Evolutionary conservation across 1,140 invertebrate species (phyloP).

Genomic region (Neodiprion virginianus): DNA sequence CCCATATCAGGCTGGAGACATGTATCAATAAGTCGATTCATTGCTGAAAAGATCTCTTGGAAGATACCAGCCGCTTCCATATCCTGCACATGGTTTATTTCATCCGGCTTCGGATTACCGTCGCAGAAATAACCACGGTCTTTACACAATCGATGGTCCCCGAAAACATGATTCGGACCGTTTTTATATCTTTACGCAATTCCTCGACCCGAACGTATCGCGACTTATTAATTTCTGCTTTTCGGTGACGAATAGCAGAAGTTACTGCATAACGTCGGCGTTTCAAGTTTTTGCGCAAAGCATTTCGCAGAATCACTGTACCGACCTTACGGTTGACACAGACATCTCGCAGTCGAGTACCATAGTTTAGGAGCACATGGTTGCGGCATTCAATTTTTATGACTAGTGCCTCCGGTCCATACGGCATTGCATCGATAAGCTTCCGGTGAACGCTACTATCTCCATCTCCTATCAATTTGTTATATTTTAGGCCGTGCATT

Average conservation of each 20-base stretch:
- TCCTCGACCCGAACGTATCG: constrained; percentile 12
- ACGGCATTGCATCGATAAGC: constrained; percentile 34
- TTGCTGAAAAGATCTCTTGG: too few relatives aligned
- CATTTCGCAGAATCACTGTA: not conserved
- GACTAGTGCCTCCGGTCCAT: constrained; percentile 27
- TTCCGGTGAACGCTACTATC: constrained; percentile 48
- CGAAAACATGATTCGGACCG: constrained; percentile 28
- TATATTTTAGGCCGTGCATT: constrained; percentile 48
- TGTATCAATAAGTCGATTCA: too few relatives aligned
- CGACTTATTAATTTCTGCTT: constrained; percentile 11
- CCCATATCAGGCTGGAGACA: too few relatives aligned
- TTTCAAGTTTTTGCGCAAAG: constrained; percentile 11
- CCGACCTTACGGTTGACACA: constrained; percentile 28
- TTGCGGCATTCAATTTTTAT: constrained; percentile 44
- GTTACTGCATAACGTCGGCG: constrained; percentile 8
- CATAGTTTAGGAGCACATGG: constrained; percentile 31
- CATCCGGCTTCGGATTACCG: too few relatives aligned
- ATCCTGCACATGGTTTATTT: too few relatives aligned
- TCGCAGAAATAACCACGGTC: too few relatives aligned
- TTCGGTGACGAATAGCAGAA: not conserved
- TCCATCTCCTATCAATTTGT: constrained; percentile 36
- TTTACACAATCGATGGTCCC: constrained; percentile 23
- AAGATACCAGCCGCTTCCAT: too few relatives aligned
- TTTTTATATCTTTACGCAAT: constrained; percentile 25
- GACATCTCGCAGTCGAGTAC: not conserved